Base-by-base conservation (phyloP, 2,888 invertebrate genomes). In the Octonoba sinensis region DNA sequence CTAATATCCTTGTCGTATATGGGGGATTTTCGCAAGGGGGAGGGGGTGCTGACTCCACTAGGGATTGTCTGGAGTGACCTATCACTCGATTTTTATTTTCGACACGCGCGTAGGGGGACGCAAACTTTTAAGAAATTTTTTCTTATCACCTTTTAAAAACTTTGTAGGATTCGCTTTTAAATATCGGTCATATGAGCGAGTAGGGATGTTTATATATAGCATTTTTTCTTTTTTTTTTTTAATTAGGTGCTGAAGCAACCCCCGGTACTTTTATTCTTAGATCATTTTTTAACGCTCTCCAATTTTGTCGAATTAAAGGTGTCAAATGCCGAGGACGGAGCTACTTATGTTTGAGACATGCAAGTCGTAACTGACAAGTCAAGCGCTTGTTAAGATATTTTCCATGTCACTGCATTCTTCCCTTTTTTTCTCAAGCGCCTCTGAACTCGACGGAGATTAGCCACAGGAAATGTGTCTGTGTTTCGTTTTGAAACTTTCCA, bases 31-130 rank as follows among this genome's bases (percentile, higher is more conserved):
- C 66, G 62, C 36, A 0, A 4, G 49, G 44, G 27, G 73, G 59
- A 66, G 74, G 57, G 75, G 82, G 73, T 24, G 60, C 72, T 64
- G 81, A 65, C 76, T 76, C 76, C 66, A 71, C 82, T 72, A 76
- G 76, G 81, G 72, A 82, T 82, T 82, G 82, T 82, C 82, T 82
- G 57, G 81, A 82, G 81, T 82, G 81, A 82, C 81, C 81, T 82
- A 82, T 82, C 81, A 82, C 81, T 82, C 70, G 74, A 59, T 82
- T 82, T 82, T 82, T 82, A 74, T 82, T 75, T 75, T 74, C 51
- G 64, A 75, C 81, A 75, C 65, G 70, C 74, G 57, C 75, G 51
- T 51, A 67, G 74, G 36, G 81, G 70, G 65, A 65, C 65, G 75
- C 54, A 51, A 74, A 69, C 22, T 76, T 70, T 70, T 54, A n/a